These are phyloP conservation scores for Anguilla marmorata DNA, from an alignment of 2,797 vertebrate species.

Conservation along the genomic window DNA sequence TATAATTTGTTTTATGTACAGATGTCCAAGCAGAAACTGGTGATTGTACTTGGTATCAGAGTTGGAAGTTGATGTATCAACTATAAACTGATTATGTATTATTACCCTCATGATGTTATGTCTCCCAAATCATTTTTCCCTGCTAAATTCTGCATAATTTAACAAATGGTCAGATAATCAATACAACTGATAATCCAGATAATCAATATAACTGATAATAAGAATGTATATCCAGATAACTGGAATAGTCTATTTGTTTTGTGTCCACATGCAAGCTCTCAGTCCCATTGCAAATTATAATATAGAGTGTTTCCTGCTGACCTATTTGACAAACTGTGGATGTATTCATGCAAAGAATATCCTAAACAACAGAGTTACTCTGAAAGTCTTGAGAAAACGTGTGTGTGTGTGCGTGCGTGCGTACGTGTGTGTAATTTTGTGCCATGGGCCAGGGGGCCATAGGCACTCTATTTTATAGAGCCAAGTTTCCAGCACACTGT, in stretches of 20 bases:
- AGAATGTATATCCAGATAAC: too few species aligned
- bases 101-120: not conserved
- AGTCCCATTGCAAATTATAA: not conserved
- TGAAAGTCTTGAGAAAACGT: not conserved
- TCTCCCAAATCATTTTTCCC: too few species aligned
- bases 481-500: not conserved
- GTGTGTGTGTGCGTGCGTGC: too few species aligned
- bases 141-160: too few species aligned
- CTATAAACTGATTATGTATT: not conserved
- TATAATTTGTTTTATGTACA: not conserved
- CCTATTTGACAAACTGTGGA: not conserved
- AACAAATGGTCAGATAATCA: too few species aligned
- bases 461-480: not conserved
- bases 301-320: not conserved
- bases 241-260: not conserved
- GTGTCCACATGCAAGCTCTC: not conserved
- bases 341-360: not conserved
- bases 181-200: too few species aligned
- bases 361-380: slow-evolving; percentile 24
- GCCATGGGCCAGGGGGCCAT: not conserved
- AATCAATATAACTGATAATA: too few species aligned
- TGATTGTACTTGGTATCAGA: not conserved
- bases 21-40: not conserved
- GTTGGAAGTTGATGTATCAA: not conserved
- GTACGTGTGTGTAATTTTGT: not conserved